Base-by-base conservation (phyloP, 2,888 invertebrate genomes). In the Drosophila lutescens region DNA sequence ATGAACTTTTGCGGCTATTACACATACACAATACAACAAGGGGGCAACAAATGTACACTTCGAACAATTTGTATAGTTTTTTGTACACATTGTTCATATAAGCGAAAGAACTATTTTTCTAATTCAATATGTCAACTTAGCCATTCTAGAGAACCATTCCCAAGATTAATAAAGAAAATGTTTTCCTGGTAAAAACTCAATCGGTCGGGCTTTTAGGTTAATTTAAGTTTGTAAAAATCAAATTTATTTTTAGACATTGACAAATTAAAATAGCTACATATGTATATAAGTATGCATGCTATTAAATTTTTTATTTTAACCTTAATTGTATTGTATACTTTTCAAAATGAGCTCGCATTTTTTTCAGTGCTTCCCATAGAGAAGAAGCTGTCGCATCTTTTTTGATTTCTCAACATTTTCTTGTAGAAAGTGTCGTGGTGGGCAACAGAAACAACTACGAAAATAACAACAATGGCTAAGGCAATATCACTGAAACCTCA, bases 351-450 rank as follows among this genome's bases (percentile, higher is more conserved):
- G 7, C 26, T 7, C 7, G 7, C 26, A 12, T 57, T 51, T 17
- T 13, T 59, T 32, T 15, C 32, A 20, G 58, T 54, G 62, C 36
- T 10, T 13, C 49, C 7, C 23, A 44, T 43, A 72, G 51, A 32
- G 51, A 59, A 54, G 58, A 51, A 53, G 69, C 58, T 66, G 72
- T 88, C 76, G 83, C 88, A 83, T 87, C 88, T 85, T 68, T 83
- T 82, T 79, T 86, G 86, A 87, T 83, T 86, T 83, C 88, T 83
- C 88, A 73, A 83, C 88, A 88, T 88, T 80, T 88, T 83, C 86
- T 82, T 73, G 88, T 88, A 83, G 83, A 83, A 83, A 83, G 83
- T 87, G 88, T 84, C 77, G 86, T 86, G 83, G 86, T 82, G 83
- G 82, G 82, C 79, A 53, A 41, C 23, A 54, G 40, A 30, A 67